Evolutionary conservation across 2,113 vertebrate species (phyloP).

Genomic region (Dinomys branickii): DNA sequence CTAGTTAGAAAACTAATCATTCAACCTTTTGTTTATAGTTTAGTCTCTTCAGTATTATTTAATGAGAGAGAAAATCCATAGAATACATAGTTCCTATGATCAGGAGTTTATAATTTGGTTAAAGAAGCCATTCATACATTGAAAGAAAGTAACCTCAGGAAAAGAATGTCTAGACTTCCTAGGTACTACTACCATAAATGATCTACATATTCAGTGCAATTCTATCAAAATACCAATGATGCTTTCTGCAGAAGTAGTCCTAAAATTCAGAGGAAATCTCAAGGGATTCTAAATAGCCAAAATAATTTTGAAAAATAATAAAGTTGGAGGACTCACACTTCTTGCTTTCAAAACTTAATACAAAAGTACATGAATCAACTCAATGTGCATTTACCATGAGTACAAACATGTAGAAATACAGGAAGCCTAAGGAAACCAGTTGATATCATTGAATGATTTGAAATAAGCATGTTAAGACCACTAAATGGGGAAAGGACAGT

Average conservation of each 20-base stretch:
- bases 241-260: neutral
- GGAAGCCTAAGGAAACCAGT: neutral
- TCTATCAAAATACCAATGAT: conserved; percentile 11
- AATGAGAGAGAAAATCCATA: neutral
- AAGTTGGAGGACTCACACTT: neutral
- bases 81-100: neutral
- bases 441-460: neutral
- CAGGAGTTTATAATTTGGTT: neutral
- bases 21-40: neutral
- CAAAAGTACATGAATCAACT: conserved; percentile 9
- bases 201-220: neutral
- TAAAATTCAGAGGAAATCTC: conserved; percentile 7
- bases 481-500: neutral
- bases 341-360: conserved; percentile 51
- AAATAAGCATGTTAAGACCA: neutral
- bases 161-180: neutral
- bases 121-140: neutral
- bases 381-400: neutral
- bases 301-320: conserved; percentile 17
- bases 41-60: neutral
- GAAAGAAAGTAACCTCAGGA: neutral
- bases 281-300: neutral
- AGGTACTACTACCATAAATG: neutral
- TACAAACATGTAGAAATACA: neutral
- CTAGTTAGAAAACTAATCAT: conserved; percentile 20